Base-by-base conservation (phyloP, 2,113 vertebrate species). In the Ceyx cyanopectus region DNA sequence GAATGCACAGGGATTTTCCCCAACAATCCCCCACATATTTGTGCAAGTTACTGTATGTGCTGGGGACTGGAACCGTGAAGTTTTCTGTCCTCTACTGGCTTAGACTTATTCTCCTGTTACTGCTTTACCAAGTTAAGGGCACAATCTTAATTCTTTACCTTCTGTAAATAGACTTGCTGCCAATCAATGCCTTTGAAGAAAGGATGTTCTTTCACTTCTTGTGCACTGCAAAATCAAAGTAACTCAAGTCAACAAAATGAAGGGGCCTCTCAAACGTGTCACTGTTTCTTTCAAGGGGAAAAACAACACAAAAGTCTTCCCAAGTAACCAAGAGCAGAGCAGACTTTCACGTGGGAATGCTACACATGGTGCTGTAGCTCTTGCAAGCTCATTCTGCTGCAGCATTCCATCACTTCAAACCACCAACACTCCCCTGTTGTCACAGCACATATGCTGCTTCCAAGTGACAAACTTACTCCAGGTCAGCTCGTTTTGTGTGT, bases 171-270 rank as follows among this genome's bases (percentile, higher is more conserved):
- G 46, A 99, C 99, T 50, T 99, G 98, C 95, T 99, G 99, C 99
- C 99, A 99, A 94, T 99, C 99, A 6, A 99, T 97, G 85, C 99
- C 99, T 97, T 98, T 99, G 98, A 99, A 99, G 92, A 99, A 99
- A 74, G 96, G 93, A 84, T 99, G 99, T 7, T 98, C 98, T 93
- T 99, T 99, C n/a, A 99, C 98, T 95, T 99, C 99, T 32, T 98
- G 97, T 5, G 99, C 98, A 17, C 99, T 99, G 97, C 18, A 65
- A 96, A 73, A 67, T 6, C 85, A 40, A 86, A 75, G 37, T 12
- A 85, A 87, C 50, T 19, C 29, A 56, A 56, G 48, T 94, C 29
- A 86, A 77, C 9, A 58, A 83, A 24, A 63, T 2, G 45, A 24
- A 88, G 34, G 34, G 10, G 63, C 29, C 79, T 80, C 46, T 76